Conservation (phyloP, 1,140 invertebrate species). For the Thalassaphorura encarpata region DNA sequence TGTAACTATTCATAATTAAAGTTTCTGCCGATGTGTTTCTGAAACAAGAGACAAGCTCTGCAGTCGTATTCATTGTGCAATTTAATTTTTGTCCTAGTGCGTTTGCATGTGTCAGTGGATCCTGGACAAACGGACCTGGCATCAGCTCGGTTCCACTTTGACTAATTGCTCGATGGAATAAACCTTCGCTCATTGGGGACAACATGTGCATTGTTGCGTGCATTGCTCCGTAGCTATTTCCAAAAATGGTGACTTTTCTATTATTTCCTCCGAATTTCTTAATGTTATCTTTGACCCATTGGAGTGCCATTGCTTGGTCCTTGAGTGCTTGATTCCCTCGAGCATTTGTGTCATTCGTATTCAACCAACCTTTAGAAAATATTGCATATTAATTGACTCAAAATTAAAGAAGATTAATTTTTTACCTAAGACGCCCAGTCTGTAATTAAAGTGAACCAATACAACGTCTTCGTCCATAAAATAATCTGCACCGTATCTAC, state of each 20-base stretch:
- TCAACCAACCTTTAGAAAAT: background rate
- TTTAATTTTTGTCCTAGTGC: too few relatives aligned
- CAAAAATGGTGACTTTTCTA: constrained; percentile 45
- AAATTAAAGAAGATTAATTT: too few relatives aligned
- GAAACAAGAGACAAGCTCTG: too few relatives aligned
- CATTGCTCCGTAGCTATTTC: constrained; percentile 47
- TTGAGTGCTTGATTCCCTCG: constrained; percentile 37
- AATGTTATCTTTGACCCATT: constrained; percentile 52
- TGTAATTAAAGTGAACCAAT: too few relatives aligned
- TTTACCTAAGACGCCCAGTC: too few relatives aligned
- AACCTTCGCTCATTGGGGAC: constrained; percentile 34
- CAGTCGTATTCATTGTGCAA: too few relatives aligned
- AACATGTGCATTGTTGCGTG: constrained; percentile 42
- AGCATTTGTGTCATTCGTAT: background rate
- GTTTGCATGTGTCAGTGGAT: too few relatives aligned
- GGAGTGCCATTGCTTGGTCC: constrained; percentile 48
- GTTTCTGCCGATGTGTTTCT: too few relatives aligned
- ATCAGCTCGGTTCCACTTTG: background rate
- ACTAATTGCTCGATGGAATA: constrained; percentile 8
- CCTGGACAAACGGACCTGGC: background rate
- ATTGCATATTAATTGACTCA: too few relatives aligned
- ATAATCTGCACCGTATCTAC: too few relatives aligned
- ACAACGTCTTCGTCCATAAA: too few relatives aligned
- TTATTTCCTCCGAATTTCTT: constrained; percentile 47
- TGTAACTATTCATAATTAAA: too few relatives aligned